These are phyloP conservation scores for Stigmatopora argus DNA, from an alignment of 2,113 vertebrate species.

Conservation along the genomic window DNA sequence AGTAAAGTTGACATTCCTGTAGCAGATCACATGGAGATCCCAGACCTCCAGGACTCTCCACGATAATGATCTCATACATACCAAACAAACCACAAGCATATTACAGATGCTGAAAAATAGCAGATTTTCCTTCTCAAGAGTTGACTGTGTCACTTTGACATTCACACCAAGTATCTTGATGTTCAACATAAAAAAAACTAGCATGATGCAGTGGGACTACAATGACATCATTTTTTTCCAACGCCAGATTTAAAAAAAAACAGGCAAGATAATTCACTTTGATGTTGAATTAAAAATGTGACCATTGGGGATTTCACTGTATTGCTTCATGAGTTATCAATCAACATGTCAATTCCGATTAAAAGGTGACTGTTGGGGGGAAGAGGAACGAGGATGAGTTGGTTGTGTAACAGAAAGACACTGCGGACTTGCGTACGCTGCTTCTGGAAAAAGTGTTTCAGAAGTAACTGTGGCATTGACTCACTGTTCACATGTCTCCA, in stretches of 20 bases:
- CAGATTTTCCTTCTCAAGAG: not conserved
- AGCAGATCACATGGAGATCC: slow-evolving; percentile 12
- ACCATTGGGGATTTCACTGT: not conserved
- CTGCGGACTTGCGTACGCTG: not conserved
- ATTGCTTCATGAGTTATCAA: not conserved
- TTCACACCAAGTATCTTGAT: not conserved
- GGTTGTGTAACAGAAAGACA: slow-evolving; percentile 29
- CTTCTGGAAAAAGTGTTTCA: slow-evolving; percentile 16
- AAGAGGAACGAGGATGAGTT: not conserved
- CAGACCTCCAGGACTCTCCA: slow-evolving; percentile 3
- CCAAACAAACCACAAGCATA: slow-evolving; percentile 24
- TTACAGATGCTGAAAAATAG: slow-evolving; percentile 5
- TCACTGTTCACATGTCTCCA: slow-evolving; percentile 43
- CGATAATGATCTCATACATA: slow-evolving; percentile 55
- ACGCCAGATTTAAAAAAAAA: not conserved
- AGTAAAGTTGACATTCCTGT: no score
- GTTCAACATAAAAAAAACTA: not conserved
- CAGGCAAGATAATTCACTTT: not conserved
- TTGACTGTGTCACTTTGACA: slow-evolving; percentile 6
- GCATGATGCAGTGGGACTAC: not conserved
- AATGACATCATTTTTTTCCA: not conserved
- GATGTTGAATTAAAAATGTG: not conserved
- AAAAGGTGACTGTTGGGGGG: slow-evolving; percentile 19
- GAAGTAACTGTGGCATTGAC: slow-evolving; percentile 54
- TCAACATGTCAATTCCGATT: slow-evolving; percentile 28